phyloP scores from a whole-genome alignment of 2,113 vertebrate genomes.

The Polypterus bichir region DNA sequence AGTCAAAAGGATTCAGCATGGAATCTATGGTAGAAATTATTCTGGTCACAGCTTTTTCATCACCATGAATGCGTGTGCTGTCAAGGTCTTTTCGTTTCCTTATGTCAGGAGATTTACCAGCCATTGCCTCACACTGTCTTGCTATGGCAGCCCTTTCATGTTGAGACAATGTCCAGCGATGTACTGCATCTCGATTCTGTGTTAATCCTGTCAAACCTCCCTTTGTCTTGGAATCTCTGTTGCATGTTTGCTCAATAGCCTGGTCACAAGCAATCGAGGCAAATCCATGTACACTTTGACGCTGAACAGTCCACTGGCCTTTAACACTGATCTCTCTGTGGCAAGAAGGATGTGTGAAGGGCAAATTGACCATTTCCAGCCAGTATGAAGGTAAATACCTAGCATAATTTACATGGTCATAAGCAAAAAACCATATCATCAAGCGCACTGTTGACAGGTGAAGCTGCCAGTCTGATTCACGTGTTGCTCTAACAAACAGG shows the following conservation, averaged over 20 bases:
- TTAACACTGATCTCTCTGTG: conserved; percentile 14
- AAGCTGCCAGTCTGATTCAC: too few relatives aligned
- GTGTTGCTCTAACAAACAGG: too few relatives aligned
- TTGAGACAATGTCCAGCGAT: too few relatives aligned
- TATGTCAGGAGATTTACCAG: conserved; percentile 15
- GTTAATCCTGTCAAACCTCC: conserved; percentile 17
- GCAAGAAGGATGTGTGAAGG: conserved; percentile 17
- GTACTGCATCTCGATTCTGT: conserved; percentile 15
- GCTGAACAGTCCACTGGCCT: conserved; percentile 22
- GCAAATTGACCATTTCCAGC: conserved; percentile 11
- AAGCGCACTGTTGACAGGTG: too few relatives aligned
- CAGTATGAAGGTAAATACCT: too few relatives aligned
- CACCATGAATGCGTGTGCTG: conserved; percentile 15
- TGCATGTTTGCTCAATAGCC: conserved; percentile 25
- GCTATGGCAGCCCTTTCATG: conserved; percentile 18
- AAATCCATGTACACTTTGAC: conserved; percentile 19
- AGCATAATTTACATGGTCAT: too few relatives aligned
- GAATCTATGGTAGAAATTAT: too few relatives aligned
- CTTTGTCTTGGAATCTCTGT: conserved; percentile 23
- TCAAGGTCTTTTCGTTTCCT: conserved; percentile 17
- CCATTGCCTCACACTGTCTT: conserved; percentile 19
- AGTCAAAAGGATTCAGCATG: too few relatives aligned
- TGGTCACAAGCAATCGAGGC: conserved; percentile 23
- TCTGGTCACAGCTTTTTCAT: too few relatives aligned
- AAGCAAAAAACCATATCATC: too few relatives aligned